Evolutionary conservation across 2,113 vertebrate species (phyloP), one percentile per base, ranked within the genome.

Genomic region (Oreochromis aureus): DNA sequence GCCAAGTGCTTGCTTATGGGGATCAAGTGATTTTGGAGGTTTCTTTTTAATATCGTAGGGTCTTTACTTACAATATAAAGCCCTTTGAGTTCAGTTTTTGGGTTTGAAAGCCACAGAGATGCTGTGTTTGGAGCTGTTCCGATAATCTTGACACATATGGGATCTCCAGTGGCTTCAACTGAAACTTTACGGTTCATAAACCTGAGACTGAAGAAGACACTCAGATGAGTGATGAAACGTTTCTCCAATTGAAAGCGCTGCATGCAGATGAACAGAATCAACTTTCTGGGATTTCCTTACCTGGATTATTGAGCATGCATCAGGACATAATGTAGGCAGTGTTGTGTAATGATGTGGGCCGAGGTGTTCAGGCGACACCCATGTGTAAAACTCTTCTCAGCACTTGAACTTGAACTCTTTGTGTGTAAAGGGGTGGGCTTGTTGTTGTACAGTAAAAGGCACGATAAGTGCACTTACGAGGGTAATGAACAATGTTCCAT

Each of bases 331-430:
- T 7, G 63, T 53, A 73, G 46, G 76, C 85, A 76, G 41, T 61
- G 85, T 93, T 94, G 87, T 71, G 54, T 88, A 93, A 94, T 55
- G 39, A 85, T 58, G 87, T 15, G 58, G 89, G 91, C 81, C 51
- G 81, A 92, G 93, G 88, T 91, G 92, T 92, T 93, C 86, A 84
- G 51, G 66, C 86, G 71, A 89, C 93, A 90, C 91, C 83, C 54
- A 84, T 82, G 66, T 41, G 69, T 81, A 81, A 94, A 90, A 90
- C 92, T 93, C 84, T 92, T 90, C 87, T 24, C 22, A 58, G 89
- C 81, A 63, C 87, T 94, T 34, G 79, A 94, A 94, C 91, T 92
- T 91, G 86, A 93, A 89, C 86, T 90, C 85, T 84, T 89, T 54
- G 58, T 86, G 58, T 73, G 84, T 90, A 83, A 69, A 82, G 51